Evolutionary conservation across 1,140 invertebrate genomes (phyloP).

Genomic region (Harpegnathos saltator): DNA sequence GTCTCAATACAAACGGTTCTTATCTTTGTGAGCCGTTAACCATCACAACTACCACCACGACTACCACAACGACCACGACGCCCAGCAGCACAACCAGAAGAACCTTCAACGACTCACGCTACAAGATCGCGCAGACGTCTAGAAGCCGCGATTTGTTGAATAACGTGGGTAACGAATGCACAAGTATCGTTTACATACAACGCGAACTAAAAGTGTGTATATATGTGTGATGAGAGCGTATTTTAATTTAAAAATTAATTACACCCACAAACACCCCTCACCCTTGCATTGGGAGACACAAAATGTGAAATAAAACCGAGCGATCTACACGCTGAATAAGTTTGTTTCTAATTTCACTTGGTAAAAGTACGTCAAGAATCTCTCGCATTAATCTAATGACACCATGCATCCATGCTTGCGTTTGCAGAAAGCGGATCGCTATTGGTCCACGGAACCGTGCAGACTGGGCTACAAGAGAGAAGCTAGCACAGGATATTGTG

Average conservation of each 20-base stretch:
- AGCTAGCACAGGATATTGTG: constrained; percentile 86
- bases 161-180: background rate
- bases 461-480: constrained; percentile 55
- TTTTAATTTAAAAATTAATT: background rate
- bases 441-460: constrained; percentile 47
- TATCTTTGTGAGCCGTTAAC: constrained; percentile 89
- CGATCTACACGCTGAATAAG: no score
- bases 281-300: no score
- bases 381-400: no score
- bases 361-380: no score
- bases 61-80: background rate
- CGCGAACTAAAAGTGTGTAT: no score
- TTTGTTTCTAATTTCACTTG: no score
- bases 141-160: background rate
- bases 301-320: no score
- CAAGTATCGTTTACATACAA: background rate
- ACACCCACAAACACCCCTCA: no score
- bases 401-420: background rate
- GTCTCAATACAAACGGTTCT: constrained; percentile 91
- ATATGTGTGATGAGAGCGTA: no score
- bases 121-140: background rate
- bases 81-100: background rate
- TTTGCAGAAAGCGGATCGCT: constrained; percentile 35
- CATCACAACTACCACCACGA: constrained; percentile 9
- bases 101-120: background rate